phyloP scores from a whole-genome alignment of 1,140 invertebrate species.

The Leptinotarsa defecta region DNA sequence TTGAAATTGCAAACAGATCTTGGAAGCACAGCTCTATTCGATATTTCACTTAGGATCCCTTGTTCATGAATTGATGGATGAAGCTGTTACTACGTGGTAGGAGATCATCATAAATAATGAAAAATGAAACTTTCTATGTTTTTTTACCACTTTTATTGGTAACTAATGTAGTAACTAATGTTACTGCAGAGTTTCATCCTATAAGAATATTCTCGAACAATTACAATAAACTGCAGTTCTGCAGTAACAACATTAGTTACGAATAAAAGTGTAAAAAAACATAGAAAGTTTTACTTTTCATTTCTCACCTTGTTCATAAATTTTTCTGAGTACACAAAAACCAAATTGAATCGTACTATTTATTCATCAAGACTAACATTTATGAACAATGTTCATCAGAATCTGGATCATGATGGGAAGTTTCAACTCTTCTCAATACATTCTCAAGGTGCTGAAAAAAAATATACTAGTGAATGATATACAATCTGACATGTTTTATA shows the following conservation, averaged over 20 bases:
- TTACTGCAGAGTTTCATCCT: no score
- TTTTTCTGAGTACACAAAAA: not conserved
- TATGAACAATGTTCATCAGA: not conserved
- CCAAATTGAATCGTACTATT: not conserved
- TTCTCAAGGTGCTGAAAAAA: constrained; percentile 43
- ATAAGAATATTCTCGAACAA: no score
- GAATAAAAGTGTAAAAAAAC: no score
- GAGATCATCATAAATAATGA: no score
- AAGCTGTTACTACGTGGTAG: no score
- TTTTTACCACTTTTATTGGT: no score
- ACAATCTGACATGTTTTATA: not conserved
- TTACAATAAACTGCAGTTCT: not conserved
- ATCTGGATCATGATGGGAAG: constrained; percentile 21
- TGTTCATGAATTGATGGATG: no score
- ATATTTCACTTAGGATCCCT: not conserved
- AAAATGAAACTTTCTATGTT: no score
- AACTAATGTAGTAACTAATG: no score
- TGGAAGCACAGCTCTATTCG: not conserved
- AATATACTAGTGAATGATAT: not conserved
- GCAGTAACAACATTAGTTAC: no score
- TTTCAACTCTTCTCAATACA: constrained; percentile 38
- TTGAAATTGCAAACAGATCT: not conserved
- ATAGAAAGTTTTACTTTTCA: no score
- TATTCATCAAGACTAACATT: not conserved
- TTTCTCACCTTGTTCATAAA: not conserved